Evolutionary conservation across 1,140 invertebrate genomes (phyloP), one percentile per base, ranked within the genome.

Genomic region (Musca vetustissima): DNA sequence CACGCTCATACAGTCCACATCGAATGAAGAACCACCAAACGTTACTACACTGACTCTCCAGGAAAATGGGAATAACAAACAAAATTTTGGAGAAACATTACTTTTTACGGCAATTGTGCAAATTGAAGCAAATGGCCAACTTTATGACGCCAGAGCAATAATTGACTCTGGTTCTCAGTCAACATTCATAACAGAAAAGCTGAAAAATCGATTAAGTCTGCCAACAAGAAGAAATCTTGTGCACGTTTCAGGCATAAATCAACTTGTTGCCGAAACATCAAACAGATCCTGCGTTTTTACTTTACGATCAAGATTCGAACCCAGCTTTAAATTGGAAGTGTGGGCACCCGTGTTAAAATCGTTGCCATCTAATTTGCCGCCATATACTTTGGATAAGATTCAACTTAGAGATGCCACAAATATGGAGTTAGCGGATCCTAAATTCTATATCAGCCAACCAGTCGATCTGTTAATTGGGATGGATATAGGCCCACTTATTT

Each of bases 291-390:
- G 52, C 22, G 21, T 55, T 22, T 22, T 28, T 28, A 28, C 28
- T 28, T 28, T 28, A 28, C 28, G 28, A 28, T 55, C 52, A 55
- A 6, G 21, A 7, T 21, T 55, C 22, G 52, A 19, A 22, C 52
- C 19, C 21, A 55, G 52, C 19, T 55, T 19, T 14, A 55, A 55
- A 22, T 22, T 55, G 13, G 19, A 22, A 55, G 21, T 55, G 1
- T 22, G 52, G 21, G 19, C 21, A 24, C 52, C 21, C 21, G 21
- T 22, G 19, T 21, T 22, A 22, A 55, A 55, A 14, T 22, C 52
- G 19, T 22, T 55, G 13, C 52, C 52, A 53, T 55, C 52, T 55
- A 55, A 55, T 55, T 55, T 55, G 22, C 52, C 52, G 21, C 52
- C 21, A 9, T 8, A 55, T 19, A 55, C 21, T 55, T 55, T 55